Percentiles rank a stretch among this genome's conserved stretches.
phyloP scores from a whole-genome alignment of 2,113 vertebrate genomes.

The Albula glossodonta region DNA sequence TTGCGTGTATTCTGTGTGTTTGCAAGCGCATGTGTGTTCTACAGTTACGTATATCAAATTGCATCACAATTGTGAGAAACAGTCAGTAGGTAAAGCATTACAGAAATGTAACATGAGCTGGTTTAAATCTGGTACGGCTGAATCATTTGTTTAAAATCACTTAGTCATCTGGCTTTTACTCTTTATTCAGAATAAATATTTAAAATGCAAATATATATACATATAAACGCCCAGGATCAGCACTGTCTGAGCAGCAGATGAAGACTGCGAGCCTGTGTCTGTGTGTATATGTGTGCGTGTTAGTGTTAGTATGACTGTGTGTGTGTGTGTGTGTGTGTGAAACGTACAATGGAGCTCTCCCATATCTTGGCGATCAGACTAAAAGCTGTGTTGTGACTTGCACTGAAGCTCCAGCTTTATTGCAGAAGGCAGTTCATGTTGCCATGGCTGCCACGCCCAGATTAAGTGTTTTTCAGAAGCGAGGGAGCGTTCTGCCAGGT shows the following conservation, averaged over 20 bases:
- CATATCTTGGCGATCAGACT: conserved; percentile 60
- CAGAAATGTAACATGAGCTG: conserved; percentile 53
- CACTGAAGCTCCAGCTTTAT: conserved; percentile 50
- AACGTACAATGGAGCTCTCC: conserved; percentile 47
- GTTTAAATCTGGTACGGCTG: conserved; percentile 49
- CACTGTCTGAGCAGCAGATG: neutral
- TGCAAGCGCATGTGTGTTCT: neutral
- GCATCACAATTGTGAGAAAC: neutral
- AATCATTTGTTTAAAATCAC: conserved; percentile 29
- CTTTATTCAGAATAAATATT: conserved; percentile 53
- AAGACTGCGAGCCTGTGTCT: neutral
- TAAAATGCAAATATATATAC: conserved; percentile 26
- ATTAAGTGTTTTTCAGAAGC: conserved; percentile 68
- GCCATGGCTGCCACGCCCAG: conserved; percentile 72
- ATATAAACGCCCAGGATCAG: neutral
- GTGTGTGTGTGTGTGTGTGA: conserved; percentile 43
- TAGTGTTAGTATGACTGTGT: neutral
- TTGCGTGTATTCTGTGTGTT: neutral
- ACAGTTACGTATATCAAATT: neutral
- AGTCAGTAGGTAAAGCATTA: conserved; percentile 20
- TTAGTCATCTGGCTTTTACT: conserved; percentile 11
- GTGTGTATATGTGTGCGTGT: neutral
- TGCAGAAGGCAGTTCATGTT: conserved; percentile 72
- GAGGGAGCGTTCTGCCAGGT: conserved; percentile 48
- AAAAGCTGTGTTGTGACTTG: conserved; percentile 72